Base-by-base conservation (phyloP, 2,888 invertebrate genomes). In the Lumbricus terrestris region DNA sequence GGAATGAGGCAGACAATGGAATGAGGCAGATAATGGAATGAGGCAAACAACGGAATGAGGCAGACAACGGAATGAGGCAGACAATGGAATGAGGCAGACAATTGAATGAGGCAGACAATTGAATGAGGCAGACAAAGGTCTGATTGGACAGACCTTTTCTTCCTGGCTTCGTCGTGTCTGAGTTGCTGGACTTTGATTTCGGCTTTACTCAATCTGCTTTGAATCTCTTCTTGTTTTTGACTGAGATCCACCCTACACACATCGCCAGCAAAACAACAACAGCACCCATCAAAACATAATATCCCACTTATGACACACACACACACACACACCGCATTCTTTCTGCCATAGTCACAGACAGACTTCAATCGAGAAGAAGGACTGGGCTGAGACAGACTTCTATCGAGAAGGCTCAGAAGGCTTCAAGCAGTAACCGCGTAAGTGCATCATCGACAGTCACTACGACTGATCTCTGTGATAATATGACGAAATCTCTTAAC, bases 151-250 rank as follows among this genome's bases (percentile, higher is more conserved):
- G 33, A 85, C 85, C 85, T 85, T 85, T 37, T 34, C 34, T 16
- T 29, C 37, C 16, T 85, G 35, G 85, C 85, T 37, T 85, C 85
- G 0, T 85, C 85, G 8, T 85, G 85, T 85, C 37, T 33, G n/a
- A 85, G 85, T 35, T 37, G 85, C 16, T 85, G 85, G 37, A 85
- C 85, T 85, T 85, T 85, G 20, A 85, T 16, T 34, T 85, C 85
- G 18, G 85, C 85, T 23, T 85, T 34, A 85, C 85, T 85, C 35
- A 85, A 15, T 35, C 37, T 85, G 85, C 37, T 85, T 11, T 85
- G 85, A 85, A 85, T 85, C 23, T 33, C 85, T 37, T 85, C 85
- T 85, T 85, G 35, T 35, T 85, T 85, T 29, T 85, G 85, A 34
- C 85, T 85, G 34, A 85, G 37, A 85, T 85, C 85, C 85, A 85